These are phyloP conservation scores for Gallinago media DNA, from an alignment of 2,113 vertebrate genomes.

Conservation along the genomic window DNA sequence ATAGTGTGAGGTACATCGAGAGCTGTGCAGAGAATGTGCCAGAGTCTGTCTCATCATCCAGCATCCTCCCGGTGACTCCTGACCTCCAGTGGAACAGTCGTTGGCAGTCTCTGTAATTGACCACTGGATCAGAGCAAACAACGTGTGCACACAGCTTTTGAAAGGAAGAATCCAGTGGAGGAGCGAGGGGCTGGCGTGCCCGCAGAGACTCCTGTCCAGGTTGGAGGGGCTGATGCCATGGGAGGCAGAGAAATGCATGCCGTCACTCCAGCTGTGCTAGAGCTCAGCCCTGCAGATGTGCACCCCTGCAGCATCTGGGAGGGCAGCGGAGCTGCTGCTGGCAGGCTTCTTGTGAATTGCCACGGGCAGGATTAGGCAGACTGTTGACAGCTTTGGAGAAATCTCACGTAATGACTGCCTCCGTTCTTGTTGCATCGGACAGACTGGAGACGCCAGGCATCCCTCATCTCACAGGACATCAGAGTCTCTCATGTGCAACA, in stretches of 20 bases:
- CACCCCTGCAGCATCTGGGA: not conserved
- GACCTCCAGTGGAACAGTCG: not conserved
- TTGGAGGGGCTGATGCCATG: not conserved
- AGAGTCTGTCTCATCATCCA: not conserved
- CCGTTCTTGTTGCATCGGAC: not conserved
- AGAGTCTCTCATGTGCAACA: accelerated
- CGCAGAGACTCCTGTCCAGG: not conserved
- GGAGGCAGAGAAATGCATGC: not conserved
- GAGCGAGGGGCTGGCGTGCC: not conserved
- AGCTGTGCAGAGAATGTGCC: not conserved
- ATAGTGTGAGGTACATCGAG: not conserved
- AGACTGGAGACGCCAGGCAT: not conserved
- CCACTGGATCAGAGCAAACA: not conserved
- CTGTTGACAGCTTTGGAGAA: not conserved
- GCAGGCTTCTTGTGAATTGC: not conserved
- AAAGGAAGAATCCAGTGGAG: not conserved
- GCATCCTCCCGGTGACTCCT: not conserved
- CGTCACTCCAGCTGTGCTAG: not conserved
- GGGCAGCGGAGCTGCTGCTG: not conserved
- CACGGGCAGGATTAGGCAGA: not conserved
- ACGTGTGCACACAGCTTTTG: not conserved
- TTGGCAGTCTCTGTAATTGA: not conserved
- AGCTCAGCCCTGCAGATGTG: not conserved
- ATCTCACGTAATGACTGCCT: not conserved
- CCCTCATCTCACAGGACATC: accelerated